Evolutionary conservation across 2,888 invertebrate genomes (phyloP), one percentile per base, ranked within the genome.

Genomic region (Eupelmus urozonus): DNA sequence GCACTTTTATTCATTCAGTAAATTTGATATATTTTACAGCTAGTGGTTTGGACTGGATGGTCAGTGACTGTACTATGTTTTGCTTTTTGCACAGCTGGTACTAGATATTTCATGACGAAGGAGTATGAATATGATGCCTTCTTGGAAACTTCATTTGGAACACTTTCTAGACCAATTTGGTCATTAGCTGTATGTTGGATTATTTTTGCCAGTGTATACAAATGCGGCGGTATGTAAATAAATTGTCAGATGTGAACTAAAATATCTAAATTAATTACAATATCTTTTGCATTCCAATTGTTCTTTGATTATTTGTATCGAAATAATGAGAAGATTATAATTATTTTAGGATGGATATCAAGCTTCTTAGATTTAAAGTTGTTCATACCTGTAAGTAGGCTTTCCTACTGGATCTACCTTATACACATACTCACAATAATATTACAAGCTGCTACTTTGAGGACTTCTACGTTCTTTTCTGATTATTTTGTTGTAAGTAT

Each of bases 141-240:
- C 67, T 87, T 87, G 82, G 88, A 89, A 59, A 85, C 88, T n/a
- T 78, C 90, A 51, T 92, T 91, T 82, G 85, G 91, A 55, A 86
- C 90, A 2, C 82, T 90, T 45, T 87, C 89, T 57, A 85, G 91
- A 77, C 89, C 90, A 16, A 86, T 88, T n/a, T 92, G 92, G 92
- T 88, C 90, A 0, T 67, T 90, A 2, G 90, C 90, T 2, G 81
- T 92, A 11, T 87, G 87, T 42, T 92, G 92, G 92, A 88, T 92
- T 7, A 89, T 92, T 65, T 91, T 91, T 83, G 90, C 91, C 51
- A 92, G 92, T 81, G 86, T 88, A 25, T 87, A 89, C 62, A 91
- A 91, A 29, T 88, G 90, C 82, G 92, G 91, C 85, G 91, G 91
- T 90, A 82, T 83, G 34, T 34, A 9, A 34, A 34, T 5, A 34